Evolutionary conservation across 2,797 vertebrate species (phyloP).

Genomic region (Sebastes hopkinsi): DNA sequence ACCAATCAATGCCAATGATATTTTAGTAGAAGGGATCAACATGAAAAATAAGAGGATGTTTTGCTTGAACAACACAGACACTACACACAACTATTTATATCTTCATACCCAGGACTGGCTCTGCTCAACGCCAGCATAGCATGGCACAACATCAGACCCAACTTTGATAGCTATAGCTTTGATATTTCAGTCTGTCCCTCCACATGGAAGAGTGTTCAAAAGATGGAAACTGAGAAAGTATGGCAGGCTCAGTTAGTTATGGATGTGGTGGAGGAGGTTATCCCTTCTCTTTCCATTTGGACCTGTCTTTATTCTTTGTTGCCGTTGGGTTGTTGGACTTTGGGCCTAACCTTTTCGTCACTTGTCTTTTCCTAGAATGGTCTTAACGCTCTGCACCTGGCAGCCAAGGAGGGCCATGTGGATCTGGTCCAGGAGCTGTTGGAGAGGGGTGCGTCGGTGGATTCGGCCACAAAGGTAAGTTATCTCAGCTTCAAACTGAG

Average conservation of each 20-base stretch:
- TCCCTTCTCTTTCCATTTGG: background rate
- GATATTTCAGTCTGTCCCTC: constrained; percentile 41
- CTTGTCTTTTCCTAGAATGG: constrained; percentile 88
- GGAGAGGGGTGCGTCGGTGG: constrained; percentile 92
- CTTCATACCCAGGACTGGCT: constrained; percentile 34
- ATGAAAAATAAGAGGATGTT: background rate
- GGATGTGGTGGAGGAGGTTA: constrained; percentile 24
- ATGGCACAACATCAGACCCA: constrained; percentile 40
- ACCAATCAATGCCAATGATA: background rate
- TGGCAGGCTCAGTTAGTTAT: background rate
- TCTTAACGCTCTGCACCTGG: constrained; percentile 96
- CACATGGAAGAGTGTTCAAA: background rate
- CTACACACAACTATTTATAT: constrained; percentile 54
- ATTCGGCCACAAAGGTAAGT: constrained; percentile 94
- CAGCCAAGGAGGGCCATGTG: constrained; percentile 96
- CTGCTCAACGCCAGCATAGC: constrained; percentile 37
- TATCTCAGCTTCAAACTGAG: background rate
- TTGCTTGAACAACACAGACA: constrained; percentile 5
- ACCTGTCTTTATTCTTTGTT: background rate
- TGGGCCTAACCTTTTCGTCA: constrained; percentile 11
- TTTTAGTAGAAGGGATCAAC: background rate
- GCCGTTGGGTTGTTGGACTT: background rate
- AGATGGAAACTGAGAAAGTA: constrained; percentile 18
- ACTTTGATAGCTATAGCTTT: constrained; percentile 25
- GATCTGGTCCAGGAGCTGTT: constrained; percentile 95